Conservation (phyloP, 2,797 vertebrate genomes). For the Remorina albescens region DNA sequence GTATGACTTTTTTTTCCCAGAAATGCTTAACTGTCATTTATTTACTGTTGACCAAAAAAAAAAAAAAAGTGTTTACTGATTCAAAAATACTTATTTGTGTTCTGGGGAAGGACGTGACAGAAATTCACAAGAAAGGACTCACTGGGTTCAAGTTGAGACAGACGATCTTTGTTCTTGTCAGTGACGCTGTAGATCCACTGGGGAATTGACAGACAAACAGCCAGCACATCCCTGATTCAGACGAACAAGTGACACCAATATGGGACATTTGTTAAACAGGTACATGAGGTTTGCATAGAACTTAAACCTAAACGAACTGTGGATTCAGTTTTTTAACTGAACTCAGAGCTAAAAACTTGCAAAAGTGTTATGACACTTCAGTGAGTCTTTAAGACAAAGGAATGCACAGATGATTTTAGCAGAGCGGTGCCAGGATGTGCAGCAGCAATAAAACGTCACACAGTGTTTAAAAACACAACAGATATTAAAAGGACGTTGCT, state of each 20-base stretch:
- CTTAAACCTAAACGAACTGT: background rate
- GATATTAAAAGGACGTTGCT: background rate
- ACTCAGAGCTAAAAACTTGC: background rate
- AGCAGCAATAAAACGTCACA: background rate
- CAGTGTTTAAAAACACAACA: background rate
- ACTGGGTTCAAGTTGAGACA: constrained; percentile 73
- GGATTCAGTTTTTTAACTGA: background rate
- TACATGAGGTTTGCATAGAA: too few species aligned
- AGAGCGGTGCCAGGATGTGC: background rate
- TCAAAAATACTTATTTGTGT: background rate
- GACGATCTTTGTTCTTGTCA: constrained; percentile 31
- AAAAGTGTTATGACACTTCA: too few species aligned
- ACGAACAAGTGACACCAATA: background rate
- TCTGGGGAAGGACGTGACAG: constrained; percentile 25
- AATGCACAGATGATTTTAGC: background rate
- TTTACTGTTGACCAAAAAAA: background rate
- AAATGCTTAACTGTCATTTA: background rate
- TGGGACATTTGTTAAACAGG: background rate
- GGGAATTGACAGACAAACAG: constrained; percentile 73
- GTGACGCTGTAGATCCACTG: constrained; percentile 66
- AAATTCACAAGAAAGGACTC: constrained; percentile 55
- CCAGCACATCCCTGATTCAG: constrained; percentile 74
- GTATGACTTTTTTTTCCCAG: background rate
- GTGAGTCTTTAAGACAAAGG: background rate
- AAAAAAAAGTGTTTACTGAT: background rate